These are phyloP conservation scores for Sphyrna mokarran DNA, from an alignment of 2,113 vertebrate genomes.

Conservation along the genomic window DNA sequence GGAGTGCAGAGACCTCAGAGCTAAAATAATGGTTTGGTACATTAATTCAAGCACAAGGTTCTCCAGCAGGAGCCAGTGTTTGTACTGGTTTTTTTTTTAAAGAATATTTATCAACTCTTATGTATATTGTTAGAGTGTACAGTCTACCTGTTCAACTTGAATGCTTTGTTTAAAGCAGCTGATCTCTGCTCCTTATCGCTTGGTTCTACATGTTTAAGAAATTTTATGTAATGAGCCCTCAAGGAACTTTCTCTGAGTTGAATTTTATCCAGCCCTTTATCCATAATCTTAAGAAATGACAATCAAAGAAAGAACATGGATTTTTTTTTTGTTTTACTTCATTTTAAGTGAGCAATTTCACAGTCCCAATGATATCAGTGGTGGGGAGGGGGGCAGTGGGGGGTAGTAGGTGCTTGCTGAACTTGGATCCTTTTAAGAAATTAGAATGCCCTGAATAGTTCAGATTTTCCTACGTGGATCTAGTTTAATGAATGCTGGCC, in stretches of 20 bases:
- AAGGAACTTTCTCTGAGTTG: background rate
- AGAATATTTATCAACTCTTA: background rate
- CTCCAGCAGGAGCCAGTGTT: background rate
- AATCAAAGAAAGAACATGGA: background rate
- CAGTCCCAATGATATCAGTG: too few relatives aligned
- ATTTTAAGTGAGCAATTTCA: background rate
- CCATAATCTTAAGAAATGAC: background rate
- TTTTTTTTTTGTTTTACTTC: background rate
- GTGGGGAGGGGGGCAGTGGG: too few relatives aligned
- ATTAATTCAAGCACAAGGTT: background rate
- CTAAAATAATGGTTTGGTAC: background rate
- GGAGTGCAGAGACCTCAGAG: background rate
- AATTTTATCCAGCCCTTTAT: background rate
- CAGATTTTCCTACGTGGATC: background rate
- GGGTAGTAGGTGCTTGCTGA: background rate
- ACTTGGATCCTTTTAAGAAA: background rate
- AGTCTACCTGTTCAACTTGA: background rate
- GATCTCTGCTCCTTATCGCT: too few relatives aligned
- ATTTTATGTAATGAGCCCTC: background rate
- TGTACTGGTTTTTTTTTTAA: background rate
- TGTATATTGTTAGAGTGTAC: background rate
- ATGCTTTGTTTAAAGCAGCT: background rate
- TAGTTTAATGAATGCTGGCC: background rate
- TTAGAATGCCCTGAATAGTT: background rate
- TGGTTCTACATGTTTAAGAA: background rate